These are phyloP conservation scores for Phylloscopus trochilus DNA, from an alignment of 2,113 vertebrate genomes.

Conservation along the genomic window DNA sequence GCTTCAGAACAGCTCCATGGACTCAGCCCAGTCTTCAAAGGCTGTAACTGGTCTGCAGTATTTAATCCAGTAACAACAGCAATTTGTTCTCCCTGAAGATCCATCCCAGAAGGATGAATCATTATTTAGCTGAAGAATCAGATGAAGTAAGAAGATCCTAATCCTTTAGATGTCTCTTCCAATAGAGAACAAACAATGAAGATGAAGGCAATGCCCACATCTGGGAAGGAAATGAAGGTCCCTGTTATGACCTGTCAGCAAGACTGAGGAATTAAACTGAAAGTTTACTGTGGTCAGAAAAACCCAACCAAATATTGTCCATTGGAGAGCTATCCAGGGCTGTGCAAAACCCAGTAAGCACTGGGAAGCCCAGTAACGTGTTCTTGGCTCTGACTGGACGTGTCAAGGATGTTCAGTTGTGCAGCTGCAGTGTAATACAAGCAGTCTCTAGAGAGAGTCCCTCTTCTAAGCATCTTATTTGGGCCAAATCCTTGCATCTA, in stretches of 20 bases:
- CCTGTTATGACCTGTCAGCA: neutral
- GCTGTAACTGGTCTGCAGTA: neutral
- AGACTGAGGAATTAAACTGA: neutral
- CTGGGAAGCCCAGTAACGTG: neutral
- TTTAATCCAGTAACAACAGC: neutral
- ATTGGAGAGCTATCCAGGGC: rapidly evolving
- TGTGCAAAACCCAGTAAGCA: neutral
- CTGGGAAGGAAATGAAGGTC: neutral
- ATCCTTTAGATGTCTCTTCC: neutral
- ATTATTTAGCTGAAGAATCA: neutral
- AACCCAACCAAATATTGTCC: neutral
- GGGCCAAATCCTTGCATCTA: neutral
- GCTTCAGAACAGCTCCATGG: neutral
- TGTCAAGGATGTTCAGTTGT: neutral
- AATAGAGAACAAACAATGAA: neutral
- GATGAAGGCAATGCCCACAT: neutral
- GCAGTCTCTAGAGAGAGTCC: neutral
- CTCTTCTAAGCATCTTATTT: neutral
- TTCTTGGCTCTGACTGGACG: neutral
- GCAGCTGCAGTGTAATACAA: neutral
- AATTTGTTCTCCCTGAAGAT: neutral
- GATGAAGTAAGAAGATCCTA: neutral
- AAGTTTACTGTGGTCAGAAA: neutral
- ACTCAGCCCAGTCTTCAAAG: neutral
- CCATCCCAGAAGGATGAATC: neutral